Percentiles rank a stretch among this genome's conserved stretches.
These are phyloP conservation scores for Spheniscus mendiculus DNA, from an alignment of 2,113 vertebrate species.

Conservation along the genomic window DNA sequence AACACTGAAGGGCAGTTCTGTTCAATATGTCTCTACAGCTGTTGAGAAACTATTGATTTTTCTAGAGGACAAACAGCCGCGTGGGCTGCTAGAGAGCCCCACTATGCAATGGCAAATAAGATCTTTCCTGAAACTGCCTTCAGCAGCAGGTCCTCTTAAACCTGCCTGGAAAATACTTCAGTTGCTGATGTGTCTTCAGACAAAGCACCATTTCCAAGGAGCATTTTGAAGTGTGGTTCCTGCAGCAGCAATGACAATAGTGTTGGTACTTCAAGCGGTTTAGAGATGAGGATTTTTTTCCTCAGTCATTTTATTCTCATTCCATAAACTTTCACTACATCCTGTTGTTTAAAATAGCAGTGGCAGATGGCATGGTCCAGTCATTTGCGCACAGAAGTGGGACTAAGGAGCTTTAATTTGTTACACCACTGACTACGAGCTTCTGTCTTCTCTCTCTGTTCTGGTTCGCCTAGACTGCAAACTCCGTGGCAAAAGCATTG, in stretches of 20 bases:
- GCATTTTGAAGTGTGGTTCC: not conserved
- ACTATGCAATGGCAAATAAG: not conserved
- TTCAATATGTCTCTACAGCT: not conserved
- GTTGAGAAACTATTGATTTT: not conserved
- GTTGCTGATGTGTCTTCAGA: not conserved
- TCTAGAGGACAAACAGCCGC: not conserved
- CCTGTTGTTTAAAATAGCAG: not conserved
- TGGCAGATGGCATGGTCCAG: not conserved
- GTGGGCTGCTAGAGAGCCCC: not conserved
- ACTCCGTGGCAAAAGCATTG: not conserved
- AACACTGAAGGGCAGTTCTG: not conserved
- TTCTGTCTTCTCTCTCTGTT: not conserved
- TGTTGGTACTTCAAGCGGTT: not conserved
- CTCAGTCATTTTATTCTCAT: not conserved
- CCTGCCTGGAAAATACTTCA: not conserved
- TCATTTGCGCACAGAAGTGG: not conserved
- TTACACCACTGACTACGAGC: not conserved
- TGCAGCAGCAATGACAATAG: not conserved
- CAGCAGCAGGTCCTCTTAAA: not conserved
- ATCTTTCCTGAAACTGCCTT: not conserved
- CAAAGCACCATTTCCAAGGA: not conserved
- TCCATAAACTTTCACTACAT: not conserved
- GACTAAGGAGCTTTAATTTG: not conserved
- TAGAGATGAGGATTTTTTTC: not conserved
- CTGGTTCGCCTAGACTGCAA: not conserved